These are phyloP conservation scores for Aporrectodea caliginosa DNA, from an alignment of 1,140 invertebrate species.

Conservation along the genomic window DNA sequence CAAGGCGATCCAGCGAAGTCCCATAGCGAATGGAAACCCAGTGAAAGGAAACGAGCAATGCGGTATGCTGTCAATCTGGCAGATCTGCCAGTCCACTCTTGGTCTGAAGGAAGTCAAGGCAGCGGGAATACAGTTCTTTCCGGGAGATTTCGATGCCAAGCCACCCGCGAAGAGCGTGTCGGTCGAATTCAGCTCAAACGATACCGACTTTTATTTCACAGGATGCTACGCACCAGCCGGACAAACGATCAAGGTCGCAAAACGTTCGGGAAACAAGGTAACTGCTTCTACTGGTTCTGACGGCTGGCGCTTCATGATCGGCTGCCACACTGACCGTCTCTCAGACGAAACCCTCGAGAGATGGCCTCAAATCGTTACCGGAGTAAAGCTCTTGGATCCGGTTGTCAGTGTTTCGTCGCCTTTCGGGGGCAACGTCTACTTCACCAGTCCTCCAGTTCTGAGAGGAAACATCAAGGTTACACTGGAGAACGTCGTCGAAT, in stretches of 20 bases:
- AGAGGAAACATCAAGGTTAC: neutral
- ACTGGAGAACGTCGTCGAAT: slow-evolving; percentile 18
- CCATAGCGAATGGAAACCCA: no score
- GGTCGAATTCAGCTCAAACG: slow-evolving; percentile 4
- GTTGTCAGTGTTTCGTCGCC: slow-evolving; percentile 2
- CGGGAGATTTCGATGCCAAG: slow-evolving; percentile 11
- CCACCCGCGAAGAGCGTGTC: neutral
- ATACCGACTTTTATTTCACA: slow-evolving; percentile 8
- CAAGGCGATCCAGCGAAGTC: neutral
- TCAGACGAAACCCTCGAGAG: neutral
- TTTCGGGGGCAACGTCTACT: slow-evolving; percentile 28
- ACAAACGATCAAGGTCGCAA: neutral
- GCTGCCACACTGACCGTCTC: slow-evolving; percentile 12
- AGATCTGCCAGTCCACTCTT: neutral
- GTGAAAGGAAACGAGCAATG: neutral
- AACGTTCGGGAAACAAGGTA: neutral
- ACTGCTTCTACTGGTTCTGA: no score
- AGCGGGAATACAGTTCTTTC: slow-evolving; percentile 17
- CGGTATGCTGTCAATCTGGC: slow-evolving; percentile 9
- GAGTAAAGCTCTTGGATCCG: neutral
- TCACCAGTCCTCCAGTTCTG: slow-evolving; percentile 9
- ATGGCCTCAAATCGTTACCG: slow-evolving; percentile 17
- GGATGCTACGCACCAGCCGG: slow-evolving; percentile 22
- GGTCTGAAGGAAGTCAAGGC: slow-evolving; percentile 6
- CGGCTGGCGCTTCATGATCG: slow-evolving; percentile 7